A percentile compares a stretch with the other conserved stretches of the same genome.
phyloP scores from a whole-genome alignment of 2,888 invertebrate genomes.

The Glyphotaelius pellucidus region DNA sequence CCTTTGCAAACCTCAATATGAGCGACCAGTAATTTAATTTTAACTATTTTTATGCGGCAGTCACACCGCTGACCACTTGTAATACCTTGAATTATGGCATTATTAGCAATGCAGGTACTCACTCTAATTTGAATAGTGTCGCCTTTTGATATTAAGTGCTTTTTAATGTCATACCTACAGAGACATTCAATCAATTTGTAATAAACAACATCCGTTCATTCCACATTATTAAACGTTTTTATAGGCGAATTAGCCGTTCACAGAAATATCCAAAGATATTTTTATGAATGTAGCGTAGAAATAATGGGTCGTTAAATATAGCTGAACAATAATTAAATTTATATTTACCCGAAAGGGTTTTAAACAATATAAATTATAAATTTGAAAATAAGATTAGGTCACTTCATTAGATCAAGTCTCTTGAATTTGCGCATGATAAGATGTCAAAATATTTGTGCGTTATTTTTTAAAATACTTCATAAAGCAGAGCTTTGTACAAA shows the following conservation, averaged over 20 bases:
- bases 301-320: neutral
- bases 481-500: neutral
- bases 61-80: slow-evolving; percentile 3
- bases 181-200: slow-evolving; percentile 22
- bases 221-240: neutral
- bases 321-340: neutral
- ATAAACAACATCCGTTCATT: neutral
- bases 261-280: neutral
- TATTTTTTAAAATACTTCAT: no score
- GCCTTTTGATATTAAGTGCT: slow-evolving; percentile 14
- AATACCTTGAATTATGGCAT: neutral
- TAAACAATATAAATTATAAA: neutral
- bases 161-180: slow-evolving; percentile 26
- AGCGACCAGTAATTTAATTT: neutral
- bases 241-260: neutral
- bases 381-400: neutral
- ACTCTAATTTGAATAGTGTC: slow-evolving; percentile 13
- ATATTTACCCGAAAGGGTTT: neutral
- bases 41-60: slow-evolving; percentile 2
- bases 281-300: neutral
- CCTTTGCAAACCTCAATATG: neutral
- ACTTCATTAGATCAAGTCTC: neutral
- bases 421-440: neutral
- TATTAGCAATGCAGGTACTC: slow-evolving; percentile 1
- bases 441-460: neutral